Conservation (phyloP, 2,888 invertebrate species). For the Drosophila koepferae region DNA sequence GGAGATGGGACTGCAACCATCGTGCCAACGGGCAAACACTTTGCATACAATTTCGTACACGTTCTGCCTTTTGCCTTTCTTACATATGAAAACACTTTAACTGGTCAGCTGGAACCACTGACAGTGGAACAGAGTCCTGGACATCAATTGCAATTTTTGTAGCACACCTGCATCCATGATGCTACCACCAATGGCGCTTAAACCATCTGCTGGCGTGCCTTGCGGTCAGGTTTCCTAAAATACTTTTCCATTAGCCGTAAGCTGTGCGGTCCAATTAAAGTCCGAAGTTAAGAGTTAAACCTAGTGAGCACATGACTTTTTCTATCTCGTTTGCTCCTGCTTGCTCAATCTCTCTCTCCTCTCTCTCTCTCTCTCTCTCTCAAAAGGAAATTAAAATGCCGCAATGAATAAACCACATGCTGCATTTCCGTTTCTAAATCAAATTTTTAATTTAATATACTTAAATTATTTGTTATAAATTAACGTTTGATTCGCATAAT, state of each 20-base stretch:
- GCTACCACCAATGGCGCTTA: conserved; percentile 6
- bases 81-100: conserved; percentile 60
- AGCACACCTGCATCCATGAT: conserved; percentile 7
- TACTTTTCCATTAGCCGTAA: conserved; percentile 18
- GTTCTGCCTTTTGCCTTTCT: conserved; percentile 39
- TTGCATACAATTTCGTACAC: conserved; percentile 61
- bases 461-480: neutral
- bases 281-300: conserved; percentile 4
- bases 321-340: neutral
- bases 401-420: conserved; percentile 38
- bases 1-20: neutral
- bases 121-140: conserved; percentile 5
- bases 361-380: neutral
- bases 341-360: too few relatives aligned
- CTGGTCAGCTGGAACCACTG: conserved; percentile 2
- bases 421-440: conserved; percentile 57
- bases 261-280: conserved; percentile 27
- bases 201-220: conserved; percentile 9
- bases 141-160: conserved; percentile 55
- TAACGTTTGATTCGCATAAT: conserved; percentile 23
- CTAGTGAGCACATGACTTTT: neutral
- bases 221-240: conserved; percentile 22
- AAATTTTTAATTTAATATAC: conserved; percentile 31
- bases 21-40: conserved; percentile 38
- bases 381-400: conserved; percentile 41